These are phyloP conservation scores for Dicrostonyx torquatus DNA, from an alignment of 2,797 vertebrate genomes.

Conservation along the genomic window DNA sequence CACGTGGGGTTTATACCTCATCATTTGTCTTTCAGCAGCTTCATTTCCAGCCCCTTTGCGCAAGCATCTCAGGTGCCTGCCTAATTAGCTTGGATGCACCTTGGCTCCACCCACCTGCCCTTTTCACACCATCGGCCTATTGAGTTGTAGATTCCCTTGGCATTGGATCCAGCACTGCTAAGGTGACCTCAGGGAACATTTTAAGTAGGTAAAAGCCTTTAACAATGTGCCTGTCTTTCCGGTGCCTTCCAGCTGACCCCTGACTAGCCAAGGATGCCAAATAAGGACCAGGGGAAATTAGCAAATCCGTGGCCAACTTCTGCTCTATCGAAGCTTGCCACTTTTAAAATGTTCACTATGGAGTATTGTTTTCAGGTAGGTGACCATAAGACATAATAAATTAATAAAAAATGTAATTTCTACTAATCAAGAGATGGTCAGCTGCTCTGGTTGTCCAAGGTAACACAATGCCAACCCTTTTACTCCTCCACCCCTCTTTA, in stretches of 20 bases:
- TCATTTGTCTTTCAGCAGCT: conserved; percentile 45
- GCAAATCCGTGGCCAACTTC: background rate
- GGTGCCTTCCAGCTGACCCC: background rate
- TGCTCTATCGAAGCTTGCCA: background rate
- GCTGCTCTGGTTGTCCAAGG: background rate
- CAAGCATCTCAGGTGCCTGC: conserved; percentile 22
- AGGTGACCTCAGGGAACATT: conserved; percentile 43
- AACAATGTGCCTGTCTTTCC: conserved; percentile 16
- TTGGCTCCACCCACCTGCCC: conserved; percentile 33
- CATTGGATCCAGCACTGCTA: background rate
- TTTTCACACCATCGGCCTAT: background rate
- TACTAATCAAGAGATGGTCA: conserved; percentile 21
- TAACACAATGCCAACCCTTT: background rate
- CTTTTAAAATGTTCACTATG: background rate
- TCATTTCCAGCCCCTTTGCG: background rate
- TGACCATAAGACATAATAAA: conserved; percentile 25
- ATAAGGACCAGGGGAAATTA: background rate
- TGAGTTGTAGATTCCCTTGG: conserved; percentile 36
- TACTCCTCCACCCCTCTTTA: background rate
- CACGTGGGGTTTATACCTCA: conserved; percentile 39
- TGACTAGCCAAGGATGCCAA: background rate
- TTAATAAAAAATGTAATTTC: background rate
- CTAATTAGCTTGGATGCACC: background rate
- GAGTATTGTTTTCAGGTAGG: conserved; percentile 18
- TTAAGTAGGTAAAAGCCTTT: conserved; percentile 22